phyloP scores from a whole-genome alignment of 2,797 vertebrate species.

The Ficedula albicollis region DNA sequence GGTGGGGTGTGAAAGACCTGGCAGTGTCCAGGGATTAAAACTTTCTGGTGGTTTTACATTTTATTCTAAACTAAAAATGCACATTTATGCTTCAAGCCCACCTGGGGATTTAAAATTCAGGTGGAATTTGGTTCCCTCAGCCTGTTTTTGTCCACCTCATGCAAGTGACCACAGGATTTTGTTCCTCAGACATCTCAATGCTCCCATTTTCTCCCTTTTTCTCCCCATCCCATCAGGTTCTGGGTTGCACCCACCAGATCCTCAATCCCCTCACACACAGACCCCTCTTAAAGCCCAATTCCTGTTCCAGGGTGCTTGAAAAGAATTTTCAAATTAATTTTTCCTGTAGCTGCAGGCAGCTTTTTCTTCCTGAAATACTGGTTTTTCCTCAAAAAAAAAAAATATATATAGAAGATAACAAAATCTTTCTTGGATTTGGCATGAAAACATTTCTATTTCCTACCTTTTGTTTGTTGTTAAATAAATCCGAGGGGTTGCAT shows the following conservation, averaged over 20 bases:
- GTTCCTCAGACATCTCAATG: not conserved
- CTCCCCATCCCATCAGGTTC: not conserved
- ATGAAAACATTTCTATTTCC: not conserved
- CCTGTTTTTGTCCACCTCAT: accelerated
- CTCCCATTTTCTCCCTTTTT: not conserved
- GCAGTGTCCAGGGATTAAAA: not conserved
- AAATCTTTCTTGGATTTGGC: not conserved
- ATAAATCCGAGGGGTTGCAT: not conserved
- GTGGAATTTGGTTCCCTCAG: not conserved
- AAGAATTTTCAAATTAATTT: not conserved
- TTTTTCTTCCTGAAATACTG: not conserved
- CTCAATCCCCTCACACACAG: not conserved
- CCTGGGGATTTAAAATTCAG: not conserved
- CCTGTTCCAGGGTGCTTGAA: not conserved
- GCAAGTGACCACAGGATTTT: accelerated
- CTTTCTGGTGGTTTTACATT: not conserved
- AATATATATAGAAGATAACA: not conserved
- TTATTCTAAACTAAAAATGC: not conserved
- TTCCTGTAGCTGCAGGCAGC: not conserved
- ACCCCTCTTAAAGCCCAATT: not conserved
- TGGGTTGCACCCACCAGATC: no score
- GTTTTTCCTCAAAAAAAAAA: no score
- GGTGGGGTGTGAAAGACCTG: not conserved
- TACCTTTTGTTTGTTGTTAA: not conserved
- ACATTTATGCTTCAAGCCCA: not conserved